phyloP scores from a whole-genome alignment of 2,797 vertebrate genomes.

The Macropus fuliginosus region DNA sequence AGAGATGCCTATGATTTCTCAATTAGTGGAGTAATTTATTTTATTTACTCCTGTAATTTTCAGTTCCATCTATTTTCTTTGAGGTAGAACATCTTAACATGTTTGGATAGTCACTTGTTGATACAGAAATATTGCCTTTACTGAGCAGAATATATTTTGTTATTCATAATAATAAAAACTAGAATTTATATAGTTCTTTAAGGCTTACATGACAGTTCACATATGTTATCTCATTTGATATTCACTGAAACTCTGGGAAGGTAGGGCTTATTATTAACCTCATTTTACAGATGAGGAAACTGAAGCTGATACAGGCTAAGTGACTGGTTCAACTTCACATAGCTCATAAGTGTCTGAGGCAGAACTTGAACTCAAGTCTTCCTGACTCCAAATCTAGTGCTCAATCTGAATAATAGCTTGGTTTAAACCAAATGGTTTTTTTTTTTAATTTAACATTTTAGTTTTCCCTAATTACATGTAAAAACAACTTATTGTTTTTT shows the following conservation, averaged over 20 bases:
- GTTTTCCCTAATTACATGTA: too few relatives aligned
- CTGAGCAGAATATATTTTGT: background rate
- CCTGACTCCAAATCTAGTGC: background rate
- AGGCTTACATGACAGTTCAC: background rate
- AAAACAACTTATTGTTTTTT: too few relatives aligned
- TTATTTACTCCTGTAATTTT: slow-evolving; percentile 40
- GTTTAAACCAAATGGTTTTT: too few relatives aligned
- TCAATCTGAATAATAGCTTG: too few relatives aligned
- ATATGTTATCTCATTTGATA: background rate
- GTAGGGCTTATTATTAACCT: background rate
- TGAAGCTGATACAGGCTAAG: background rate
- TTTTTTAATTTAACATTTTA: too few relatives aligned
- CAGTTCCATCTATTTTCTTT: slow-evolving; percentile 61
- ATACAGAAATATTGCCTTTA: background rate
- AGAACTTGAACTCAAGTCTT: background rate
- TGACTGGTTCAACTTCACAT: background rate
- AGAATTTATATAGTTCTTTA: background rate
- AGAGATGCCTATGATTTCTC: slow-evolving; percentile 63
- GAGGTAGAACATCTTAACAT: slow-evolving; percentile 49
- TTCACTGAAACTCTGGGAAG: background rate
- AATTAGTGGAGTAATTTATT: slow-evolving; percentile 46
- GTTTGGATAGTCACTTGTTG: slow-evolving; percentile 51
- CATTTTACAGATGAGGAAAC: background rate
- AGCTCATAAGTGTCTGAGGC: background rate
- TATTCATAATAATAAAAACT: background rate